A percentile compares a stretch with the other conserved stretches of the same genome.
These are phyloP conservation scores for Himalopsyche japonica DNA, from an alignment of 2,888 invertebrate genomes.

Conservation along the genomic window DNA sequence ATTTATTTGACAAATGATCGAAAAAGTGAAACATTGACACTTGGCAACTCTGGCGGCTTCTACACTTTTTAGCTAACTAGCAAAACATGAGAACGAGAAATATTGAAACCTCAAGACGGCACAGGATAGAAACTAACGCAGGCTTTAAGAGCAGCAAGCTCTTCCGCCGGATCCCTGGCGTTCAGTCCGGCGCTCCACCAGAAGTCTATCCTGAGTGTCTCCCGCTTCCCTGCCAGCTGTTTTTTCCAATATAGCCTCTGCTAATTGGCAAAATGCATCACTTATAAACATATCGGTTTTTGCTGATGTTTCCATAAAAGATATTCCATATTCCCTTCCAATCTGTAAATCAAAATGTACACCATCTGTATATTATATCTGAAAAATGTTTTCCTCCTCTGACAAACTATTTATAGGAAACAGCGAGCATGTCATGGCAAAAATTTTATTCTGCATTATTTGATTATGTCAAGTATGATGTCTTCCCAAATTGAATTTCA, in stretches of 20 bases:
- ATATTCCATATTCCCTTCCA: conserved; percentile 91
- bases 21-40: background rate
- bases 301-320: conserved; percentile 98
- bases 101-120: background rate
- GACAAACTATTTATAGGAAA: too few relatives aligned
- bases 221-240: conserved; percentile 79
- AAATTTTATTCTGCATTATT: too few relatives aligned
- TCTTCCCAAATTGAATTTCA: too few relatives aligned
- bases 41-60: conserved; percentile 3
- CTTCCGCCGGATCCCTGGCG: conserved; percentile 63
- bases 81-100: background rate
- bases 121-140: background rate
- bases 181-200: conserved; percentile 73
- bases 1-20: background rate
- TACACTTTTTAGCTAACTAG: background rate
- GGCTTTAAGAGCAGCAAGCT: conserved; percentile 55
- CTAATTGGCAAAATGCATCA: conserved; percentile 90
- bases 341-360: conserved; percentile 63
- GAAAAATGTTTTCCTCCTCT: too few relatives aligned
- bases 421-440: too few relatives aligned
- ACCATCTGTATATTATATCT: too few relatives aligned
- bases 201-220: conserved; percentile 71
- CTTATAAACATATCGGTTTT: conserved; percentile 97
- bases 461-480: too few relatives aligned
- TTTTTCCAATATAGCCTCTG: conserved; percentile 94